Base-by-base conservation (phyloP, 1,140 invertebrate genomes). In the Scylla paramamosain region DNA sequence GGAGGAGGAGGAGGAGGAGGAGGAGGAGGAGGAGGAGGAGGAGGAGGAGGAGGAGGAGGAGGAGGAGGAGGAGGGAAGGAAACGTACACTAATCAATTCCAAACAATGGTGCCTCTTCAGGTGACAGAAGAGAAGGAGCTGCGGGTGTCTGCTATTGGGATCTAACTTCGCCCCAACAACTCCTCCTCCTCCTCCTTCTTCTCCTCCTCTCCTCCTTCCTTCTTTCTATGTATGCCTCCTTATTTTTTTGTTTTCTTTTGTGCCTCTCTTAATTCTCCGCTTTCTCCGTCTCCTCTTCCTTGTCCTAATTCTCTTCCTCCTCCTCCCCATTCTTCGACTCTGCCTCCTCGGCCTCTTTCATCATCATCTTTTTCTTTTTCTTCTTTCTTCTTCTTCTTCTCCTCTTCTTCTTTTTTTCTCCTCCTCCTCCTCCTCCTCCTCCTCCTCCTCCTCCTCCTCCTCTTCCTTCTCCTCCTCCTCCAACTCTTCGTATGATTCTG, bases 391-490 rank as follows among this genome's bases (percentile, higher is more conserved):
- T 45, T 12, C 87, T 45, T 31, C 32, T 89, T 31, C 87, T 89
- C 32, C 32, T 89, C 87, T 31, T 12, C 12, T 14, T 14, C 12
- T 48, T 28, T 88, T 31, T 4, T 32, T 14, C 31, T 39, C 87
- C 31, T 88, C 87, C 87, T 88, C 87, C 31, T 88, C 87, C 87
- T 88, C n/a, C 29, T 88, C 87, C 29, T 88, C 31, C 31, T 32
- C 12, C 87, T 88, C 87, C 87, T 88, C 87, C 87, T 88, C 87
- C 87, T 89, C 4, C 87, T 39, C 16, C 32, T 59, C 52, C 52
- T 59, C 10, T 12, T 20, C 10, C 52, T 14, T 8, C 1, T 59
- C 52, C 16, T 59, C 52, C 52, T 59, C 52, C 10, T 59, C 52
- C 16, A 14, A 12, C 10, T 12, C 52, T 0, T 59, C 32, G 1